Conservation (phyloP, 2,888 invertebrate genomes). For the Chironomus tentans region DNA sequence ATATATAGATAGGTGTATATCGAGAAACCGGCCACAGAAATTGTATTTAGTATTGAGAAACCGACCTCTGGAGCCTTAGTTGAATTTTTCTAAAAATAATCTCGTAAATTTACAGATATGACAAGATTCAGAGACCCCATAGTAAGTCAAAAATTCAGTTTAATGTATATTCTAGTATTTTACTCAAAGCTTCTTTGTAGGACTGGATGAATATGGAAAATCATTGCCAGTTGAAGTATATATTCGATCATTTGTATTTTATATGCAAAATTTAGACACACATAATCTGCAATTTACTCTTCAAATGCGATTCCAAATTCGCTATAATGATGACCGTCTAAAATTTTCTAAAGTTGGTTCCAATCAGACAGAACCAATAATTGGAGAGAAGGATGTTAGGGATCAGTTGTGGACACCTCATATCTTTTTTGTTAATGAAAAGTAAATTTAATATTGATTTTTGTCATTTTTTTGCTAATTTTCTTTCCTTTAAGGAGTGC, state of each 20-base stretch:
- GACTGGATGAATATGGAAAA: conserved; percentile 37
- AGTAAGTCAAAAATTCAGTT: conserved; percentile 25
- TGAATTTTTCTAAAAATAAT: too few relatives aligned
- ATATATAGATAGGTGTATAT: too few relatives aligned
- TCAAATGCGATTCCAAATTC: conserved; percentile 67
- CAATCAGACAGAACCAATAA: conserved; percentile 52
- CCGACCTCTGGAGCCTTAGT: too few relatives aligned
- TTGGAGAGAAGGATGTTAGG: conserved; percentile 60
- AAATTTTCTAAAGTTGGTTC: conserved; percentile 60
- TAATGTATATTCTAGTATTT: background rate
- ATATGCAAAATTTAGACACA: conserved; percentile 73
- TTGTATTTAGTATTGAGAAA: too few relatives aligned
- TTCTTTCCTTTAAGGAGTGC: conserved; percentile 42
- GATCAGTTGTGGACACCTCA: conserved; percentile 75
- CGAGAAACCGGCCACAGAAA: too few relatives aligned
- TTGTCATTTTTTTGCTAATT: background rate
- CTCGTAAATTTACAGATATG: conserved; percentile 56
- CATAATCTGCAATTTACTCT: conserved; percentile 79
- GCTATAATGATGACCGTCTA: conserved; percentile 65
- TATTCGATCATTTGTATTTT: conserved; percentile 70
- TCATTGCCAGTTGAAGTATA: conserved; percentile 58
- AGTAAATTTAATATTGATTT: conserved; percentile 34
- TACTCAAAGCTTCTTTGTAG: background rate
- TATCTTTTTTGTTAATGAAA: conserved; percentile 71
- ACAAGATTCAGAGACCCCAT: conserved; percentile 58